A percentile compares a stretch with the other conserved stretches of the same genome.
These are phyloP conservation scores for Colius striatus DNA, from an alignment of 2,113 vertebrate species.

Conservation along the genomic window DNA sequence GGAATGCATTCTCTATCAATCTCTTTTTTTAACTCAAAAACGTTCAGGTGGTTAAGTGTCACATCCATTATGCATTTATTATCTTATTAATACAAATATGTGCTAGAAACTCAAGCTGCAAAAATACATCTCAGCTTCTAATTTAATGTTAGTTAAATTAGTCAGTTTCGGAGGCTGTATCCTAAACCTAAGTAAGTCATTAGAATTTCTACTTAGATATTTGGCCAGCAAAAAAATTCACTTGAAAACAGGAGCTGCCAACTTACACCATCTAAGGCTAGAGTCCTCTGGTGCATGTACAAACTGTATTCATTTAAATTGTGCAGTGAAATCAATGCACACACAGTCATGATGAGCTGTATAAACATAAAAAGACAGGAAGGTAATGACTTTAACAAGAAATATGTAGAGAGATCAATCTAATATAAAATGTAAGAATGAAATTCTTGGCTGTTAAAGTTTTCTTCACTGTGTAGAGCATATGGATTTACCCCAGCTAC, in stretches of 20 bases:
- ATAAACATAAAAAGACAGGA: background rate
- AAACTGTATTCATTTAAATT: background rate
- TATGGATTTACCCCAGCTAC: background rate
- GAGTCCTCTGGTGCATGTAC: background rate
- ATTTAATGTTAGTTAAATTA: background rate
- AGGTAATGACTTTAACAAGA: background rate
- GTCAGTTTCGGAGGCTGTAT: background rate
- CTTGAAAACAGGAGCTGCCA: background rate
- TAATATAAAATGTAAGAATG: background rate
- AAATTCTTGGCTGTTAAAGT: background rate
- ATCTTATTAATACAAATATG: background rate
- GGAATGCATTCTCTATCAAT: background rate
- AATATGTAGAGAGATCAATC: background rate
- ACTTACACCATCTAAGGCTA: background rate
- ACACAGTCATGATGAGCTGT: background rate
- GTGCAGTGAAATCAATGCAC: background rate
- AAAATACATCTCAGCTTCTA: background rate
- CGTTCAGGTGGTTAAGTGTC: conserved; percentile 1
- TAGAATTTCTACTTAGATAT: background rate
- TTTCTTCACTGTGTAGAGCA: background rate
- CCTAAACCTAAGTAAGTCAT: background rate
- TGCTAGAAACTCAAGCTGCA: background rate
- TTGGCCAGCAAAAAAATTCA: background rate
- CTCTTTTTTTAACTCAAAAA: background rate
- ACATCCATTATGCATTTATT: conserved; percentile 19